These are phyloP conservation scores for Piezodorus guildinii DNA, from an alignment of 1,140 invertebrate species.

Conservation along the genomic window DNA sequence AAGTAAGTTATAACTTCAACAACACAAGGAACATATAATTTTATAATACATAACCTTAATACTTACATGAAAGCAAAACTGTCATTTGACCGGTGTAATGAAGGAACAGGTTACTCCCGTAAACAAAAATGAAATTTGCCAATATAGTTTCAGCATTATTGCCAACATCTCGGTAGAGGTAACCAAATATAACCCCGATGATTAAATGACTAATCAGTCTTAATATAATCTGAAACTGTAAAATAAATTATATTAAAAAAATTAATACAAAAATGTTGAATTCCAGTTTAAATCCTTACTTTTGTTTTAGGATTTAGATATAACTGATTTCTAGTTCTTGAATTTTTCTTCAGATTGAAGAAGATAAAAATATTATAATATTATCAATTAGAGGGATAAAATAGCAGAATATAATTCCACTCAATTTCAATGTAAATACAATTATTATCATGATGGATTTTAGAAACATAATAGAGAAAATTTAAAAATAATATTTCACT, in stretches of 20 bases:
- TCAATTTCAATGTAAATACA: no score
- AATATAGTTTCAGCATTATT: conserved; percentile 70
- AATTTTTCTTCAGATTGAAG: no score
- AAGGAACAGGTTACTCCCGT: conserved; percentile 78
- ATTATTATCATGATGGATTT: no score
- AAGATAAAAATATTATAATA: no score
- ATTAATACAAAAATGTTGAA: background rate
- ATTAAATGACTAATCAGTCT: conserved; percentile 67
- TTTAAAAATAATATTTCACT: no score
- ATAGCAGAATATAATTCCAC: no score
- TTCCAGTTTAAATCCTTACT: background rate
- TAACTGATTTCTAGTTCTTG: no score
- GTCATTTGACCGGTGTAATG: conserved; percentile 94
- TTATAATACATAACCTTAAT: conserved; percentile 20
- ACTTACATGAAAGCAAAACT: conserved; percentile 88
- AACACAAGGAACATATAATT: background rate
- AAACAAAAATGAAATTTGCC: conserved; percentile 84
- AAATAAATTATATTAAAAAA: conserved; percentile 14
- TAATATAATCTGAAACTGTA: conserved; percentile 33
- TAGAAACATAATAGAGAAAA: no score
- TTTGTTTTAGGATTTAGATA: no score
- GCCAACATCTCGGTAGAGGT: conserved; percentile 77
- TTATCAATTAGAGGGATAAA: no score
- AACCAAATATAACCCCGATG: conserved; percentile 78
- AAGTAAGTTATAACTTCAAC: background rate